Base-by-base conservation (phyloP, 1,140 invertebrate species). In the Orius insidiosus region DNA sequence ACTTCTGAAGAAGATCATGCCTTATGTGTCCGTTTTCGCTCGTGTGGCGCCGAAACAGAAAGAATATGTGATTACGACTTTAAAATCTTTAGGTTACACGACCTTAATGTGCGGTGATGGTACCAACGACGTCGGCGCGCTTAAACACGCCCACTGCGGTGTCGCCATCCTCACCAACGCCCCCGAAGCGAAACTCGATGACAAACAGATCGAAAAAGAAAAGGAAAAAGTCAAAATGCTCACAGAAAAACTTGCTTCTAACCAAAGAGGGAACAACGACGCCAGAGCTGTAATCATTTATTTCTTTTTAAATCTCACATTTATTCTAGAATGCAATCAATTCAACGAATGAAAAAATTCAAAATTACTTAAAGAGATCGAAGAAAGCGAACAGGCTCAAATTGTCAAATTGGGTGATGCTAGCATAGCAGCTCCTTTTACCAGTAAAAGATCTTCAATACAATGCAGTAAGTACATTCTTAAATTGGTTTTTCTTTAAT, bases 61-160 rank as follows among this genome's bases (percentile, higher is more conserved):
- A 66, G 95, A 99, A 67, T 83, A 80, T 61, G 84, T 97, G 2
- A 84, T 98, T 33, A 82, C 87, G 1, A 76, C 78, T 7, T 63
- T 98, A 19, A 96, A 96, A 63, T 68, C 74, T 19, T 60, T 90
- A 1, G 95, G 95, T 14, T 94, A 76, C 59, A 72, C 72, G 2
- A 96, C 93, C 1, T 63, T 99, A 0, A 99, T 99, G 96, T 98
- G 95, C 63, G 96, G 96, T n/a, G 96, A 99, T 71, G 96, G 96
- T 50, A 99, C 96, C 1, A 99, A 99, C 67, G 96, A 99, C 70
- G 96, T 99, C 16, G 96, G 96, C n/a, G 96, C 96, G 15, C 68
- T 99, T 7, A 99, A 98, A 71, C 95, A 99, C 68, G 90, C 96
- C 32, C 78, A 95, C 67, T 88, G 95, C 60, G 90, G 89, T 43